Conservation (phyloP, 1,140 invertebrate genomes). For the Contarinia nasturtii region DNA sequence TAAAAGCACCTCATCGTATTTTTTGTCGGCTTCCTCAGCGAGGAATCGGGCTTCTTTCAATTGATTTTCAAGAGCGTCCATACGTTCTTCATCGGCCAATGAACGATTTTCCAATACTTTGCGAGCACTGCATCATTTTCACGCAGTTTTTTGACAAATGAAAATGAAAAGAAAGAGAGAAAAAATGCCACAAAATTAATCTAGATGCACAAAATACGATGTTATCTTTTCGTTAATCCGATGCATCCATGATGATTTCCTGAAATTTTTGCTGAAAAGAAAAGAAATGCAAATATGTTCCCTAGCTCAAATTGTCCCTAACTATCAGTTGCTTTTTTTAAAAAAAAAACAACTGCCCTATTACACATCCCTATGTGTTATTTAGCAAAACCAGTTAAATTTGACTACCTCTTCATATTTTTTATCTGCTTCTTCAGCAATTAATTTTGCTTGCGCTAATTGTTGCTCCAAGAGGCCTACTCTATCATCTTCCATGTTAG, state of each 20-base stretch:
- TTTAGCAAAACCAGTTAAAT: not conserved
- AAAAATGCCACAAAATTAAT: too few relatives aligned
- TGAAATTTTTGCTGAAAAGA: not conserved
- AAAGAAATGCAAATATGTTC: not conserved
- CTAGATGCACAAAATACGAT: not conserved
- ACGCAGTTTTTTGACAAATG: not conserved
- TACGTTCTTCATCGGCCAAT: slow-evolving; percentile 98
- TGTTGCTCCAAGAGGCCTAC: slow-evolving; percentile 86
- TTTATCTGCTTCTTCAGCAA: slow-evolving; percentile 96
- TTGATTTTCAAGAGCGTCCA: slow-evolving; percentile 97
- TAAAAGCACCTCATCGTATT: slow-evolving; percentile 98
- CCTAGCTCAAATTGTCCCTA: not conserved
- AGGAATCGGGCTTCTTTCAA: slow-evolving; percentile 98
- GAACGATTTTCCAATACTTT: slow-evolving; percentile 99
- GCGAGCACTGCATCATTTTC: slow-evolving; percentile 60
- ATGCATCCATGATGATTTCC: not conserved
- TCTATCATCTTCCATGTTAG: slow-evolving; percentile 96
- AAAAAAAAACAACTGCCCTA: not conserved
- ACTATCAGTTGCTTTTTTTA: not conserved
- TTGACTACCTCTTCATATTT: slow-evolving; percentile 92
- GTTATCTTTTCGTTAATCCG: not conserved
- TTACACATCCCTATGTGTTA: not conserved
- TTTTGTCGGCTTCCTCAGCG: slow-evolving; percentile 99
- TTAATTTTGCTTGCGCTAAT: slow-evolving; percentile 88
- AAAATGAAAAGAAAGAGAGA: not conserved